Percentiles rank a stretch among this genome's conserved stretches.
Conservation (phyloP, 2,113 vertebrate genomes). For the Anser cygnoides region DNA sequence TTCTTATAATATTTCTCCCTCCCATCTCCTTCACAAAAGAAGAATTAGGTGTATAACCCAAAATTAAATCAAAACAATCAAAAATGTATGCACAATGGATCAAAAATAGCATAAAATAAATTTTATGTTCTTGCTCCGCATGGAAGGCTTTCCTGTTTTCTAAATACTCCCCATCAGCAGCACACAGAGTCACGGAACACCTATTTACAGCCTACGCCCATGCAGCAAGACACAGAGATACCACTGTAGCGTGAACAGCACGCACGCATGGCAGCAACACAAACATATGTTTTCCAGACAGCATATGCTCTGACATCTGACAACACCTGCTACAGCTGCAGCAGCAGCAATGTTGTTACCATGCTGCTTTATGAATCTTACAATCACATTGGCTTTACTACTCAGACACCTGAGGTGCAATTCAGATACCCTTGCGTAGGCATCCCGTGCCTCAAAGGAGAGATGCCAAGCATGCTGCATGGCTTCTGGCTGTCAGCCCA, state of each 20-base stretch:
- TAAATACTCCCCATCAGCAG: background rate
- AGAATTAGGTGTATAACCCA: background rate
- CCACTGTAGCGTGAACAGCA: background rate
- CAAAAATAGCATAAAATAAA: background rate
- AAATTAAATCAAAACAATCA: background rate
- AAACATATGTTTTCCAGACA: background rate
- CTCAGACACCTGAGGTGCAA: background rate
- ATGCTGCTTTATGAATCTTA: background rate
- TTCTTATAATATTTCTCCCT: background rate
- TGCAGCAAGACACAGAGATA: background rate
- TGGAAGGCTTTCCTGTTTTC: background rate
- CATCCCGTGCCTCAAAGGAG: background rate
- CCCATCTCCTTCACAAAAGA: background rate
- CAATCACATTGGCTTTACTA: background rate
- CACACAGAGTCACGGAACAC: background rate
- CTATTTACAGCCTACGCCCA: background rate
- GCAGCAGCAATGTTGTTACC: background rate
- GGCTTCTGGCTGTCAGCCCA: background rate
- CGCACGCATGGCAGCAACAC: accelerated
- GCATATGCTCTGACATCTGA: background rate
- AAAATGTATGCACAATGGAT: background rate
- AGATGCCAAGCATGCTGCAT: background rate
- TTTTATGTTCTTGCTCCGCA: background rate
- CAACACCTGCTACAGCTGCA: background rate
- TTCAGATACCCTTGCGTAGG: background rate